phyloP scores from a whole-genome alignment of 2,888 invertebrate genomes.

The Ecliptopera silaceata region DNA sequence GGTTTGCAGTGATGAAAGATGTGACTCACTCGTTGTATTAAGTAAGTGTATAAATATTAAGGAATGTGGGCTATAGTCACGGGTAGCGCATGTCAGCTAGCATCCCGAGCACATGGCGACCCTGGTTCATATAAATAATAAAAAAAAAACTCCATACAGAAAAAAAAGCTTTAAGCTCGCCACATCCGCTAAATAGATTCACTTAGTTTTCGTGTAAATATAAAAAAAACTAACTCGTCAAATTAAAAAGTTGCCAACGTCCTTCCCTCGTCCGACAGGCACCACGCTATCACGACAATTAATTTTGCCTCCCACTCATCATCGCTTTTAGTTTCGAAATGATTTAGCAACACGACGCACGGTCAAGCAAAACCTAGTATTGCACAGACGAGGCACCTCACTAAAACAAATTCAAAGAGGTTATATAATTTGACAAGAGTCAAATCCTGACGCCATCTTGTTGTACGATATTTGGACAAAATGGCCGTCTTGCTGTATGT shows the following conservation, averaged over 20 bases:
- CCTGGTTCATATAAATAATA: slow-evolving; percentile 52
- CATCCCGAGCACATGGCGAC: slow-evolving; percentile 74
- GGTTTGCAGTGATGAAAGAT: slow-evolving; percentile 81
- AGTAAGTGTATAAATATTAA: slow-evolving; percentile 76
- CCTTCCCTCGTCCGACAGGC: slow-evolving; percentile 55
- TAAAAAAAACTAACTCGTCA: slow-evolving; percentile 47
- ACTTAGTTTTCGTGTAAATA: slow-evolving; percentile 47
- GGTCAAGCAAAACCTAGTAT: slow-evolving; percentile 45
- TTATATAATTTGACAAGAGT: slow-evolving; percentile 35
- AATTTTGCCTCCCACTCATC: slow-evolving; percentile 66
- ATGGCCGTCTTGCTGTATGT: slow-evolving; percentile 73
- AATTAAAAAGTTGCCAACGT: slow-evolving; percentile 41
- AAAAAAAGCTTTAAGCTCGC: slow-evolving; percentile 47
- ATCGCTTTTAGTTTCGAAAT: slow-evolving; percentile 70
- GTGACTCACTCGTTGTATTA: slow-evolving; percentile 65
- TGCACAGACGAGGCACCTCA: slow-evolving; percentile 57
- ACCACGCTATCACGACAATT: slow-evolving; percentile 71
- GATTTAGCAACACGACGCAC: slow-evolving; percentile 62
- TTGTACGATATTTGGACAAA: slow-evolving; percentile 44
- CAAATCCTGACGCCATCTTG: slow-evolving; percentile 42
- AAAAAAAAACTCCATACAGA: slow-evolving; percentile 36
- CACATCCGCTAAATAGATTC: slow-evolving; percentile 53
- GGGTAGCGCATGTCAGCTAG: slow-evolving; percentile 79
- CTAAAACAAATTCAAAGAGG: slow-evolving; percentile 36
- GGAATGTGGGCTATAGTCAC: slow-evolving; percentile 78